These are phyloP conservation scores for Bellardia pandia DNA, from an alignment of 2,888 invertebrate genomes.

Conservation along the genomic window DNA sequence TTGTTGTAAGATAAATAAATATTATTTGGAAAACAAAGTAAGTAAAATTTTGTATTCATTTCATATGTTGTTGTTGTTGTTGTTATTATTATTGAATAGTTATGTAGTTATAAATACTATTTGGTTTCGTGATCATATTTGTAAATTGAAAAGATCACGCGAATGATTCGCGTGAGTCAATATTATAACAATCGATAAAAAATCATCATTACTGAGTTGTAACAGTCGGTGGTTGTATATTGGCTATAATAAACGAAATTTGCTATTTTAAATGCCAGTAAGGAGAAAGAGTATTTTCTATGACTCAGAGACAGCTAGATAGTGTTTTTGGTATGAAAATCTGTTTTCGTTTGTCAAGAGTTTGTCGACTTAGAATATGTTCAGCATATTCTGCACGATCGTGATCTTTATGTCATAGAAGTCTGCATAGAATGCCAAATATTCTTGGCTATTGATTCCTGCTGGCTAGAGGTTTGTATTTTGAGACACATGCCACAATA, in stretches of 20 bases:
- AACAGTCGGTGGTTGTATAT: slow-evolving; percentile 19
- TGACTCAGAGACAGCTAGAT: background rate
- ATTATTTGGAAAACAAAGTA: slow-evolving; percentile 19
- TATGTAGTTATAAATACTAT: slow-evolving; percentile 12
- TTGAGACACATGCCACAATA: no score
- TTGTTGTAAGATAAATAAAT: slow-evolving; percentile 56
- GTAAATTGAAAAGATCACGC: slow-evolving; percentile 73
- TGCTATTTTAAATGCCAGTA: background rate
- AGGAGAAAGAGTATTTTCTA: background rate
- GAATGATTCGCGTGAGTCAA: slow-evolving; percentile 67
- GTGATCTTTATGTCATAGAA: background rate
- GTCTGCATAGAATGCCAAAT: no score
- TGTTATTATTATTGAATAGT: slow-evolving; percentile 11
- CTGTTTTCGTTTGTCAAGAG: no score
- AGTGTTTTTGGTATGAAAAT: no score
- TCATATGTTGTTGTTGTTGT: background rate
- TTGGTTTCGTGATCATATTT: slow-evolving; percentile 69
- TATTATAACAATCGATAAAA: slow-evolving; percentile 61
- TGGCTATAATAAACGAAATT: slow-evolving; percentile 13
- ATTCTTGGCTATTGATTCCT: no score
- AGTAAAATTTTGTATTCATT: slow-evolving; percentile 20
- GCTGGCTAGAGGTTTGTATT: no score
- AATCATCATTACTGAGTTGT: slow-evolving; percentile 40
- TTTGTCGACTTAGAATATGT: no score
- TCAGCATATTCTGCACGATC: no score